Base-by-base conservation (phyloP, 2,113 vertebrate species). In the Calyptomena viridis region DNA sequence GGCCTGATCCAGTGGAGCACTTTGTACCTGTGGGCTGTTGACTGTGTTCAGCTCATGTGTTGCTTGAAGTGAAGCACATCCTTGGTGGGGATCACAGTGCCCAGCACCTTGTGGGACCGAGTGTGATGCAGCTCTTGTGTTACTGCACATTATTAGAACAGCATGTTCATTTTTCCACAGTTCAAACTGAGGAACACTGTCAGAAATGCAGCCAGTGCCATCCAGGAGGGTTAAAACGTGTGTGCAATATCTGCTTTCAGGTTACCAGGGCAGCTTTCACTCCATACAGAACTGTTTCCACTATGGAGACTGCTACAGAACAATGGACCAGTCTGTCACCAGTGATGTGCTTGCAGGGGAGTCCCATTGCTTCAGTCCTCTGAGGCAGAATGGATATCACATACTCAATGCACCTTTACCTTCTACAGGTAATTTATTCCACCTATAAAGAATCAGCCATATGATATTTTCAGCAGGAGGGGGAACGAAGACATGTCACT, bases 191-290 rank as follows among this genome's bases (percentile, higher is more conserved):
- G 79, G 72, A 86, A 80, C 59, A 33, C 47, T 69, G 84, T 50
- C 67, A 91, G 63, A 46, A 90, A 69, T 8, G 17, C 77, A 84
- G 76, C 39, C 9, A 50, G 84, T 67, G 60, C 59, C 12, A 7
- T 33, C 64, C 82, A 86, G 85, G 8, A 60, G 64, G 46, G 37
- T 66, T 96, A 63, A 95, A 88, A 22, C 84, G 46, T 87, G 50
- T 77, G 55, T 91, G 85, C 89, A 40, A 84, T 92, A 69, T 97
- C 95, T 97, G 46, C 90, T 97, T 95, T 53, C 97, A 99, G 99
- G 99, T 97, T 99, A 99, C 98, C 99, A 99, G 96, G 99, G 99
- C 96, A 99, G 99, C 95, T 99, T 99, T 97, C 99, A 98, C 93
- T 97, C 98, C 87, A 97, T 98, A 97, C 98, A 99, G 90, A 99